Conservation (phyloP, 2,797 vertebrate genomes). For the Chelon labrosus region DNA sequence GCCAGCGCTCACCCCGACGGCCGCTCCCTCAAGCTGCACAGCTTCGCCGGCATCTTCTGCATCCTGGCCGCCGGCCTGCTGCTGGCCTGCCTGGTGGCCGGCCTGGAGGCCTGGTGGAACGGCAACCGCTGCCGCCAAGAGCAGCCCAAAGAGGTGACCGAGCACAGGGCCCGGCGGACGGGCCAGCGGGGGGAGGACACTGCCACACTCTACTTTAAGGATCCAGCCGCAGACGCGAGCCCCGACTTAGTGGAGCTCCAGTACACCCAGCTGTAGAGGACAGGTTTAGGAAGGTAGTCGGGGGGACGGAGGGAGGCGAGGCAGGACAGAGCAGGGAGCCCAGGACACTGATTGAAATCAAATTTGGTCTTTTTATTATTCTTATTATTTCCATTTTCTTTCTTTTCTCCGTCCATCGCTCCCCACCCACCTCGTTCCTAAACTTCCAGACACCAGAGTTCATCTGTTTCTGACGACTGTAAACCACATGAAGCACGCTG, state of each 20-base stretch:
- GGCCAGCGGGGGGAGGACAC: conserved; percentile 83
- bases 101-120: conserved; percentile 97
- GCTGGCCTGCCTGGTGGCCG: conserved; percentile 97
- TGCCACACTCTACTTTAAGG: conserved; percentile 90
- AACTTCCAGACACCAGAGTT: conserved; percentile 29
- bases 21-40: conserved; percentile 96
- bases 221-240: conserved; percentile 83
- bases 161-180: conserved; percentile 82
- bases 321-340: conserved; percentile 35
- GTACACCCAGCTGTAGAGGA: conserved; percentile 86
- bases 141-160: conserved; percentile 97
- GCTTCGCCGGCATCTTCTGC: conserved; percentile 98
- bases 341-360: conserved; percentile 81
- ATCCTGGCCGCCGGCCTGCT: conserved; percentile 96
- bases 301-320: not conserved
- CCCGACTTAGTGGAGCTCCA: conserved; percentile 87
- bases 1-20: conserved; percentile 89
- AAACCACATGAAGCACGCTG: conserved; percentile 11
- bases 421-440: conserved; percentile 24
- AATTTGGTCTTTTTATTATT: conserved; percentile 79
- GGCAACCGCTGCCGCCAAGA: conserved; percentile 95
- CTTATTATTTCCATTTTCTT: conserved; percentile 38
- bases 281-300: conserved; percentile 2
- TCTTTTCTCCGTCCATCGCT: conserved; percentile 44
- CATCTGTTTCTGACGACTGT: conserved; percentile 28